phyloP scores from a whole-genome alignment of 2,888 invertebrate genomes.

The Cryptocheilus praepositus region DNA sequence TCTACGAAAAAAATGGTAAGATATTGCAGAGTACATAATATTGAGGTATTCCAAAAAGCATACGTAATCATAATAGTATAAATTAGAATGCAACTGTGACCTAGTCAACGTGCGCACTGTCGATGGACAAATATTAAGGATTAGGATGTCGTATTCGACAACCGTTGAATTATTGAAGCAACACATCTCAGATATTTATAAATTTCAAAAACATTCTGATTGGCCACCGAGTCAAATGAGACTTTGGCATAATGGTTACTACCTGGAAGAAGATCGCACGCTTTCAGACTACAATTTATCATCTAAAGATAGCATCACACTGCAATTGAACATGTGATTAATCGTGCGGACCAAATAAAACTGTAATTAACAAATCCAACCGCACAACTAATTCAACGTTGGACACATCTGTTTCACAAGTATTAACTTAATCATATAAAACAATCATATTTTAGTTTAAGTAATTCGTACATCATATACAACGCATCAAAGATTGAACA shows the following conservation, averaged over 20 bases:
- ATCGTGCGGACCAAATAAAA: too few relatives aligned
- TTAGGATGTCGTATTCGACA: slow-evolving; percentile 34
- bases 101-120: slow-evolving; percentile 34
- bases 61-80: background rate
- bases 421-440: background rate
- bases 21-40: background rate
- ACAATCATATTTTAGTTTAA: too few relatives aligned
- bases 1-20: background rate
- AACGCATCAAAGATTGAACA: too few relatives aligned
- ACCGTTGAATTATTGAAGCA: slow-evolving; percentile 42
- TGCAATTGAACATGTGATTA: slow-evolving; percentile 14
- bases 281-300: slow-evolving; percentile 37
- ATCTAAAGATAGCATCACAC: slow-evolving; percentile 24
- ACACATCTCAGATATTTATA: slow-evolving; percentile 18
- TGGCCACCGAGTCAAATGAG: slow-evolving; percentile 43
- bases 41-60: background rate
- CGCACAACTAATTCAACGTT: background rate
- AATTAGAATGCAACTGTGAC: slow-evolving; percentile 27
- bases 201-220: slow-evolving; percentile 9
- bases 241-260: slow-evolving; percentile 41
- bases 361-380: too few relatives aligned
- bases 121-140: slow-evolving; percentile 29
- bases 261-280: slow-evolving; percentile 39
- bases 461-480: too few relatives aligned
- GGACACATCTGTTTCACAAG: background rate